Evolutionary conservation across 2,113 vertebrate species (phyloP).

Genomic region (Microcebus tavaratra): DNA sequence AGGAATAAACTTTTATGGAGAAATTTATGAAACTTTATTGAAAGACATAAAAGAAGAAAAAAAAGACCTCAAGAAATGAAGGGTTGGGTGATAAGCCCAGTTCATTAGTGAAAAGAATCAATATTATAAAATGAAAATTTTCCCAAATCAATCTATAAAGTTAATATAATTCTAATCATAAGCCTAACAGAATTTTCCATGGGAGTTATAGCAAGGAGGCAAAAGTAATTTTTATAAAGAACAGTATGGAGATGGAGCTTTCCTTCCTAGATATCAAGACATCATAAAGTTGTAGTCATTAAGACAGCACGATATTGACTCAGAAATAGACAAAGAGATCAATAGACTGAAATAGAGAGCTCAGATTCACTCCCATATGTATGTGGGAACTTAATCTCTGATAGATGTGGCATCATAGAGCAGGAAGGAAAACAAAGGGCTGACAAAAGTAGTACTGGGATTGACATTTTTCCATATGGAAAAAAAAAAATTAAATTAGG

Average conservation of each 20-base stretch:
- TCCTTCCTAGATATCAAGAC: not conserved
- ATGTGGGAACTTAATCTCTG: not conserved
- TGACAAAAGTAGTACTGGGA: not conserved
- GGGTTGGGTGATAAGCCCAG: not conserved
- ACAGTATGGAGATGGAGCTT: not conserved
- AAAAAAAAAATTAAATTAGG: not conserved
- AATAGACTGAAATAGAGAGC: not conserved
- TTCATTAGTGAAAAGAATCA: slow-evolving; percentile 39
- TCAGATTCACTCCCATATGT: not conserved
- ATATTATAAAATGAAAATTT: not conserved
- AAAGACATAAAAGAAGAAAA: slow-evolving; percentile 33
- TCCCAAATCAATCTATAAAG: not conserved
- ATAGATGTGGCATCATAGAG: not conserved
- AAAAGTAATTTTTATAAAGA: not conserved
- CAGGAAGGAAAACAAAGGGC: not conserved
- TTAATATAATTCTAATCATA: not conserved
- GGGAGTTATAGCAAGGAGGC: not conserved
- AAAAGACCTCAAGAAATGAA: not conserved
- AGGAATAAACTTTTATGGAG: slow-evolving; percentile 52
- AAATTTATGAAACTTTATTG: slow-evolving; percentile 48
- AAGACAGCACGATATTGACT: not conserved
- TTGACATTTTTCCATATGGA: not conserved
- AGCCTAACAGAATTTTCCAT: not conserved
- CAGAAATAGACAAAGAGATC: not conserved
- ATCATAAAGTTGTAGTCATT: not conserved